Evolutionary conservation across 2,797 vertebrate species (phyloP).

Genomic region (Cuculus canorus): DNA sequence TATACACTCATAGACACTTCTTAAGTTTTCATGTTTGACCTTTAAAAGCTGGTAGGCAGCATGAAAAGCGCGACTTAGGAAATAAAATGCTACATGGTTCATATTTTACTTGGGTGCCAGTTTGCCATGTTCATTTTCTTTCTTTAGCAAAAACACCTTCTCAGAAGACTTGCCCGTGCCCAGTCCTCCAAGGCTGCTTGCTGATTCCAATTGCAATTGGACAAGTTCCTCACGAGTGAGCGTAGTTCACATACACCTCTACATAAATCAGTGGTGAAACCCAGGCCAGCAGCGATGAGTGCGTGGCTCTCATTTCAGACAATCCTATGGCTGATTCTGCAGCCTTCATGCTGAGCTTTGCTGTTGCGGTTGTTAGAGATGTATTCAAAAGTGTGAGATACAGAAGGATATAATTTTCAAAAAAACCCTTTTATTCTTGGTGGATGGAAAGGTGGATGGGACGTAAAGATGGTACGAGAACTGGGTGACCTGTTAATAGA

Average conservation of each 20-base stretch:
- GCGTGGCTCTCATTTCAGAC: not conserved
- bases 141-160: not conserved
- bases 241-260: not conserved
- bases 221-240: not conserved
- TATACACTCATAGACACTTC: constrained; percentile 15
- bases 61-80: not conserved
- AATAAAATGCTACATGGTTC: constrained; percentile 5
- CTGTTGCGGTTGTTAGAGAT: not conserved
- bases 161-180: not conserved
- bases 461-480: not conserved
- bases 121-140: not conserved
- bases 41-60: constrained; percentile 49
- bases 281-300: not conserved
- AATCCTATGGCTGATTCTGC: not conserved
- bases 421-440: not conserved
- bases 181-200: not conserved
- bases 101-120: not conserved
- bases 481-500: not conserved
- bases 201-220: not conserved
- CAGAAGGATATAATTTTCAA: not conserved
- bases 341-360: not conserved
- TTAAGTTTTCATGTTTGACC: constrained; percentile 55
- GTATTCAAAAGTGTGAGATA: not conserved
- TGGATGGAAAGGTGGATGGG: not conserved
- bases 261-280: not conserved